A percentile compares a stretch with the other conserved stretches of the same genome.
These are phyloP conservation scores for Garra rufa DNA, from an alignment of 2,113 vertebrate genomes.

Conservation along the genomic window DNA sequence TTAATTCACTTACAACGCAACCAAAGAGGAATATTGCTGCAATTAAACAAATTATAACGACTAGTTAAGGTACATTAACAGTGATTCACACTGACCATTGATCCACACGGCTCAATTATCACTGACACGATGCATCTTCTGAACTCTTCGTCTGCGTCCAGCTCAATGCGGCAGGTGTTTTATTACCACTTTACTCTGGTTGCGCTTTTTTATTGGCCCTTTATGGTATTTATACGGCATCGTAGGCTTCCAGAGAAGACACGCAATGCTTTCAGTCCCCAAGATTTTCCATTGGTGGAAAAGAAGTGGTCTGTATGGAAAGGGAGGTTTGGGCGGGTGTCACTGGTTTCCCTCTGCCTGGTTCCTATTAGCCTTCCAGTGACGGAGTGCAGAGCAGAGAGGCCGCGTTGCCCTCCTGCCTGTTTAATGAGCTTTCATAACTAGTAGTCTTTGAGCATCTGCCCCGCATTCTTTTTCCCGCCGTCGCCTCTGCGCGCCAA, in stretches of 20 bases:
- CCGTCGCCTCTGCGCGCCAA: not conserved
- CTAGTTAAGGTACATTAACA: slow-evolving; percentile 45
- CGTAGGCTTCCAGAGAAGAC: slow-evolving; percentile 56
- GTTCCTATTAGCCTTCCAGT: slow-evolving; percentile 62
- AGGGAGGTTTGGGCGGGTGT: slow-evolving; percentile 52
- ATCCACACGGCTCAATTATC: slow-evolving; percentile 8
- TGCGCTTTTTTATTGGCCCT: slow-evolving; percentile 55
- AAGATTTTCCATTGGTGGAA: slow-evolving; percentile 59
- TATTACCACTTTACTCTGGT: slow-evolving; percentile 59
- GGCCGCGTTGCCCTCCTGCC: slow-evolving; percentile 49
- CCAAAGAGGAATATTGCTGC: slow-evolving; percentile 58
- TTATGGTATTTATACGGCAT: slow-evolving; percentile 54
- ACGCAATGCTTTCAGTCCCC: slow-evolving; percentile 54
- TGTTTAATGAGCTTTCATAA: slow-evolving; percentile 62
- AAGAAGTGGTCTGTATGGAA: slow-evolving; percentile 42
- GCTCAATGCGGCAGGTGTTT: slow-evolving; percentile 60
- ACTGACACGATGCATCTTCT: slow-evolving; percentile 44
- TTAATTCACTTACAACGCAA: not conserved
- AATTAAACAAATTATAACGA: slow-evolving; percentile 68
- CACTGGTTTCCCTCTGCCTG: slow-evolving; percentile 59
- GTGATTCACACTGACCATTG: not conserved
- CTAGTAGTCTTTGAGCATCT: slow-evolving; percentile 60
- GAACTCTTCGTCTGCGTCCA: slow-evolving; percentile 36
- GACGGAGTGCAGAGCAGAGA: slow-evolving; percentile 51
- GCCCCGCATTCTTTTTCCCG: slow-evolving; percentile 47